Evolutionary conservation across 37 sponge, comb jelly and placozoan species (phyloP), one percentile per base, ranked within the genome.

Genomic region (Geodia barretti): DNA sequence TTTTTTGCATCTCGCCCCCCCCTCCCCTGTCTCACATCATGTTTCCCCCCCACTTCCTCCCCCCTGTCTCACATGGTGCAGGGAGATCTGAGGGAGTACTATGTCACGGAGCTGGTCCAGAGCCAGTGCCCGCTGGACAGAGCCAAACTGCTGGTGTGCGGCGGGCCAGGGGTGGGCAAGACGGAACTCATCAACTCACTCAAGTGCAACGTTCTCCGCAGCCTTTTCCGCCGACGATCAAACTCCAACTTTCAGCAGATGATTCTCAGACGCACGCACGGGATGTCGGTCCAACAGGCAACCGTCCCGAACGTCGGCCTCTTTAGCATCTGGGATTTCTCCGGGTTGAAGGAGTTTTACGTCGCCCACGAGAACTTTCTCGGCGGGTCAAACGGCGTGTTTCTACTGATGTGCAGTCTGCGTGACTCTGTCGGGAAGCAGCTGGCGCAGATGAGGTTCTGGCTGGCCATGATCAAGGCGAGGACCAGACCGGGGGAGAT

Each of bases 321-420:
- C 36, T 95, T 95, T 79, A 90, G 89, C 73, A 77, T 95, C 1
- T 95, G 96, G 96, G 96, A 95, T 59, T 88, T 95, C 75, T 92
- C 92, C 1, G 96, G 96, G 38, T 41, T 68, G 37, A 79, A 83
- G 63, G 80, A 83, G 62, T 95, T 89, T 82, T 89, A 89, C 82
- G 40, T 65, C 0, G 70, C 70, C 17, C 96, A 95, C 62, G 96
- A 92, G 79, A 36, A 73, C 60, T 92, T 95, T 66, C 74, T 95
- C 30, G 74, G 24, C 3, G 59, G 40, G 26, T 62, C 54, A 33
- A 95, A 92, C 73, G 26, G 90, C 37, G 87, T 95, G 5, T 72
- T 69, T 71, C 26, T 95, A 23, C 8, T 95, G 23, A 81, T 89
- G 24, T 95, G 83, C 71, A 92, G 92, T 41, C 76, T 89, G 43